Evolutionary conservation across 2,113 vertebrate genomes (phyloP), one percentile per base, ranked within the genome.

Genomic region (Heliornis fulica): DNA sequence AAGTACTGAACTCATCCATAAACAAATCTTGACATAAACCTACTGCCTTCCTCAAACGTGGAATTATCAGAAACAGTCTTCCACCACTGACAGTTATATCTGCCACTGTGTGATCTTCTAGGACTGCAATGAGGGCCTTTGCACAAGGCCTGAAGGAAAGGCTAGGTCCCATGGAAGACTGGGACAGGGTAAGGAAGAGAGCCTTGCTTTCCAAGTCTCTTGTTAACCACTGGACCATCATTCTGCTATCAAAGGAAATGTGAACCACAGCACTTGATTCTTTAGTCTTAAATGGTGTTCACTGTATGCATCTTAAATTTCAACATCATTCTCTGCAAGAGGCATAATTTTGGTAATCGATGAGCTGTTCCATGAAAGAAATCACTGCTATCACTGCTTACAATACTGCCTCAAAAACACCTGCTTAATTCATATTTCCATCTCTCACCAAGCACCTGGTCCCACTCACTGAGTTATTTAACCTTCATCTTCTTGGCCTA

Each of bases 261-360:
- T 26, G 18, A 69, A 13, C 11, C 25, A 11, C 7, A 36, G 59
- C 43, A 38, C 31, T 12, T 7, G 51, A 8, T 19, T 36, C 60
- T 5, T n/a, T 5, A 36, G 29, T 38, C 46, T 71, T 41, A 57
- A 48, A 72, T 9, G 26, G 2, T 13, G 36, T 36, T 5, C 29
- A 40, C 68, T 11, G 29, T 36, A 26, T 15, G 6, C 13, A 34
- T 5, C 64, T 59, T 1, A 15, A n/a, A 76, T 48, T 80, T 23
- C 64, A 77, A 17, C 14, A 15, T 25, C 29, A 26, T 15, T 54
- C 63, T 29, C 31, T 5, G 10, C 21, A 36, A 1, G 34, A 66
- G 60, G 34, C 0, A 1, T 3, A 4, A 11, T 51, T 65, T 2
- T 36, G 51, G 40, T n/a, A 84, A 71, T 1, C 65, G 50, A 36